A percentile compares a stretch with the other conserved stretches of the same genome.
Evolutionary conservation across 2,888 invertebrate species (phyloP).

Genomic region (Amphimallon solstitiale): DNA sequence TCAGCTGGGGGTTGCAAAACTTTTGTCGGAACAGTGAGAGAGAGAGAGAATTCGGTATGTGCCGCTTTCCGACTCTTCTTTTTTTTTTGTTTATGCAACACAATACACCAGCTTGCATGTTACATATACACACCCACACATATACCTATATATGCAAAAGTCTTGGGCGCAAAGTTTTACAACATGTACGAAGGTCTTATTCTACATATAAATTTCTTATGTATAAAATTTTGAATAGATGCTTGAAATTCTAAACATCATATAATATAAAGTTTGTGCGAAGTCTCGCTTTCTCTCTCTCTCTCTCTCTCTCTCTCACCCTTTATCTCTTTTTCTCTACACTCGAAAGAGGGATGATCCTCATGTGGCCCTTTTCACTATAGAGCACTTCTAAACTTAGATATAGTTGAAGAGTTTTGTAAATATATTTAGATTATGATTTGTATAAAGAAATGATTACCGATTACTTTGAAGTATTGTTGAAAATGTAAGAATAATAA

Average conservation of each 20-base stretch:
- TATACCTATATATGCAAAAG: slow-evolving; percentile 18
- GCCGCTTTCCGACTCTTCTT: slow-evolving; percentile 41
- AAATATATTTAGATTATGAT: too few relatives aligned
- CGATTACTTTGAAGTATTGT: too few relatives aligned
- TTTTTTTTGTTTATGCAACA: slow-evolving; percentile 53
- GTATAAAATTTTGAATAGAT: slow-evolving; percentile 57
- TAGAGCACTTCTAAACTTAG: too few relatives aligned
- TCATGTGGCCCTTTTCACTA: too few relatives aligned
- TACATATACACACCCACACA: too few relatives aligned
- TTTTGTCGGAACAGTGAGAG: background rate
- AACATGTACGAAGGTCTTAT: slow-evolving; percentile 59
- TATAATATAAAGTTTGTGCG: slow-evolving; percentile 52
- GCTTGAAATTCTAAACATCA: slow-evolving; percentile 49
- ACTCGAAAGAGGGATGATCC: too few relatives aligned
- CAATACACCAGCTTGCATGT: slow-evolving; percentile 36
- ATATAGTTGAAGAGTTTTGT: too few relatives aligned
- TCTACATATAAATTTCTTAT: slow-evolving; percentile 59
- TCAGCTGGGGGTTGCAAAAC: slow-evolving; percentile 55
- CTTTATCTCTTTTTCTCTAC: too few relatives aligned
- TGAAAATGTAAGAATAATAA: too few relatives aligned
- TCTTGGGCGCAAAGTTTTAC: slow-evolving; percentile 58
- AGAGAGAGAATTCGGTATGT: slow-evolving; percentile 37
- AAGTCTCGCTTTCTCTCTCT: too few relatives aligned
- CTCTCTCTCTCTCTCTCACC: too few relatives aligned
- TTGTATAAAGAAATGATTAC: too few relatives aligned